Conservation (phyloP, 2,888 invertebrate genomes). For the Drosophila tanythrix region DNA sequence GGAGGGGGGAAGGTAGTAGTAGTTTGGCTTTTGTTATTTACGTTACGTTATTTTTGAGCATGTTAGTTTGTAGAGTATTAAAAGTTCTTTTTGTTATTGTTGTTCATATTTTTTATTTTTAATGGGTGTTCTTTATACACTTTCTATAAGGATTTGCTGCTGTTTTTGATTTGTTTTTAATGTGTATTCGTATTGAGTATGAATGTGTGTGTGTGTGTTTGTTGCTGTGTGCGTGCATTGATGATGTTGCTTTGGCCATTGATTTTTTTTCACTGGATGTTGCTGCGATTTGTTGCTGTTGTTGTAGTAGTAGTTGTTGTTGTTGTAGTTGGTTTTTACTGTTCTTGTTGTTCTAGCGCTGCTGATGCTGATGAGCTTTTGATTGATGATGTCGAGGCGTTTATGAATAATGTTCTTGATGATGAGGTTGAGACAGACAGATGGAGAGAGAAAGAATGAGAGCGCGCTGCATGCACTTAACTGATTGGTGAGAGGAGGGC, state of each 20-base stretch:
- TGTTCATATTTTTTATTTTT: constrained; percentile 64
- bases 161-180: constrained; percentile 51
- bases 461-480: constrained; percentile 45
- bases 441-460: constrained; percentile 11
- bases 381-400: constrained; percentile 39
- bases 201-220: constrained; percentile 35
- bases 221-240: constrained; percentile 46
- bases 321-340: constrained; percentile 31
- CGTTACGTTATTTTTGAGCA: constrained; percentile 76
- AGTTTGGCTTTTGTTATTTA: constrained; percentile 83
- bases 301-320: constrained; percentile 17
- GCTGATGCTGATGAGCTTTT: constrained; percentile 44
- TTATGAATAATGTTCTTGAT: constrained; percentile 35
- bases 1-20: constrained; percentile 77
- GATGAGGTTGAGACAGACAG: constrained; percentile 28
- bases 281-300: constrained; percentile 47
- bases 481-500: constrained; percentile 49
- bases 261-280: constrained; percentile 40
- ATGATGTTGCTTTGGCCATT: constrained; percentile 49
- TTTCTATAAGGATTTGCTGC: constrained; percentile 69
- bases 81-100: constrained; percentile 61
- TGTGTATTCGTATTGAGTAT: constrained; percentile 42
- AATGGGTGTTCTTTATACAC: constrained; percentile 64
- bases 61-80: constrained; percentile 60
- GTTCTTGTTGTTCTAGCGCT: constrained; percentile 49